Evolutionary conservation across 2,888 invertebrate genomes (phyloP).

Genomic region (Pristionchus exspectatus): DNA sequence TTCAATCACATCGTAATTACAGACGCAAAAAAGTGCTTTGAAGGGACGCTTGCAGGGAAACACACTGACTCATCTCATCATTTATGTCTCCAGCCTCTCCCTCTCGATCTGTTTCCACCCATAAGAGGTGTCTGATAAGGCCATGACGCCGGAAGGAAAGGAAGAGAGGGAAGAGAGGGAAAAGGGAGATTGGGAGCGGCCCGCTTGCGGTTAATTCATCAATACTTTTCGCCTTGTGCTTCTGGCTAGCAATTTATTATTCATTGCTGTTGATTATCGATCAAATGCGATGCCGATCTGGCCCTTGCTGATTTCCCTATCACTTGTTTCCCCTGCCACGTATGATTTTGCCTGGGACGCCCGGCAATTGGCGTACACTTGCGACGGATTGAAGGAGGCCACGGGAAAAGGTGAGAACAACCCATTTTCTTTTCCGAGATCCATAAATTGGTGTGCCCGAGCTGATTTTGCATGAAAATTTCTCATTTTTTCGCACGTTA

Average conservation of each 20-base stretch:
- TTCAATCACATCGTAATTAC: no score
- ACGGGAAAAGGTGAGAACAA: neutral
- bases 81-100: neutral
- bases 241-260: neutral
- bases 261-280: neutral
- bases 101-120: neutral
- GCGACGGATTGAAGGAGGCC: slow-evolving; percentile 1
- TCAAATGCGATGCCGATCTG: neutral
- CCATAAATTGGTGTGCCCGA: neutral
- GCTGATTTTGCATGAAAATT: neutral
- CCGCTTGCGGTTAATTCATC: neutral
- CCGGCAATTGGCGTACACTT: neutral
- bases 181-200: neutral
- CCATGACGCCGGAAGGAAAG: neutral
- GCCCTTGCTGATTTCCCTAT: neutral
- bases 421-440: neutral
- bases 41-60: no score
- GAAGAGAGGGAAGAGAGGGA: neutral
- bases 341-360: slow-evolving; percentile 34
- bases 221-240: neutral
- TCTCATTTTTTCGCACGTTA: no score
- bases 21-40: no score
- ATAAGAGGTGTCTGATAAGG: neutral
- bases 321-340: neutral
- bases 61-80: neutral